Base-by-base conservation (phyloP, 1,140 invertebrate genomes). In the Drosophila prosaltans region DNA sequence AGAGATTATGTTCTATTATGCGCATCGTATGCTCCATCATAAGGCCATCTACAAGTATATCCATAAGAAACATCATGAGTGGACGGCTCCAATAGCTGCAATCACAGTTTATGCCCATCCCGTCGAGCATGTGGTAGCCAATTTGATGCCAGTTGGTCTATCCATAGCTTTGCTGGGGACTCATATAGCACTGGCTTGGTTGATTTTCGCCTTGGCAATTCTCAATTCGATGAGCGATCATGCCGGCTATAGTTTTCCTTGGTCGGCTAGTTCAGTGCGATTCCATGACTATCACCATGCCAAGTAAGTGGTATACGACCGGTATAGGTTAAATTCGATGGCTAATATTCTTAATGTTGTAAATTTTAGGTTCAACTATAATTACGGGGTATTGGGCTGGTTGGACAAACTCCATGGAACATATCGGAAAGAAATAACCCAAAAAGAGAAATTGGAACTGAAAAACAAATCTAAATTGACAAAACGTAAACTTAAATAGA, bases 281-380 rank as follows among this genome's bases (percentile, higher is more conserved):
- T 95, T 96, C 30, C 97, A 98, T 84, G 97, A 98, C 92, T 98
- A 96, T 91, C 97, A 98, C 92, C 97, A 98, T 92, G 93, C 96
- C 69, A 97, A 97, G 97, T 97, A 54, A 59, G 88, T 74, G 39
- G 3, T 9, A 36, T 24, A 3, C 16, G 16, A n/a, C 3, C 11
- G 0, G 11, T 45, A 69, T 61, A 40, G 28, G 7, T 41, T 5
- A 0, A 43, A 43, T 24, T 28, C 2, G 1, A 45, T 7, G n/a
- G 2, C 1, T 61, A 6, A 58, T 43, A n/a, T 60, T 28, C 1
- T n/a, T 7, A 59, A 16, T 43, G 30, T 77, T 54, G 65, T 69
- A 45, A 93, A 21, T 64, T 39, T 16, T 45, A 97, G 96, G 83
- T 97, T 97, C 85, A 97, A 96, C 80, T 95, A 97, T 79, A 97